Evolutionary conservation across 2,797 vertebrate genomes (phyloP).

Genomic region (Anguilla pacifica): DNA sequence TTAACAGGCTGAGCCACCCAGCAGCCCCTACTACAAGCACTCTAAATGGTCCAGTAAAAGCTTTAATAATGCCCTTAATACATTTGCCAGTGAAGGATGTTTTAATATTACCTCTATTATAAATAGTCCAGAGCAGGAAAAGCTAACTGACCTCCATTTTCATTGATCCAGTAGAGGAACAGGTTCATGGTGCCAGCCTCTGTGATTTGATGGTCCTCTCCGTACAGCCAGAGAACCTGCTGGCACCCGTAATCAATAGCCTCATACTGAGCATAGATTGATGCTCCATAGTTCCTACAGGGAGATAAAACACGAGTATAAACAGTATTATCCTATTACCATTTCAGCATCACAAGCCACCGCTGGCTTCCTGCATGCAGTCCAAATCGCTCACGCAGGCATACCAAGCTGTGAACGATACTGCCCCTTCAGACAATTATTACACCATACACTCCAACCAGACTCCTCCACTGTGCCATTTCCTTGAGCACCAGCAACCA

Average conservation of each 20-base stretch:
- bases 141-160: slow-evolving; percentile 79
- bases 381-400: neutral
- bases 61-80: neutral
- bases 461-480: neutral
- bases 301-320: slow-evolving; percentile 32
- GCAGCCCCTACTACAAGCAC: neutral
- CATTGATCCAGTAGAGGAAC: slow-evolving; percentile 89
- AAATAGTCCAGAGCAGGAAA: neutral
- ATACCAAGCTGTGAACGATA: neutral
- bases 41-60: neutral
- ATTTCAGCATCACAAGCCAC: neutral
- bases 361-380: neutral
- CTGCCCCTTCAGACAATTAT: neutral
- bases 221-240: slow-evolving; percentile 91
- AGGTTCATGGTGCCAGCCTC: slow-evolving; percentile 93
- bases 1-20: neutral
- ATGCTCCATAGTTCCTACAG: slow-evolving; percentile 83
- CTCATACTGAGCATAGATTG: slow-evolving; percentile 80
- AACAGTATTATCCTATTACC: neutral
- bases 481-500: neutral
- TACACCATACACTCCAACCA: neutral
- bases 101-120: neutral
- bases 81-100: neutral
- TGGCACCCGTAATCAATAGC: slow-evolving; percentile 79
- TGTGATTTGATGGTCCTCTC: slow-evolving; percentile 85